phyloP scores from a whole-genome alignment of 2,888 invertebrate genomes.

The Nephrotoma flavescens region DNA sequence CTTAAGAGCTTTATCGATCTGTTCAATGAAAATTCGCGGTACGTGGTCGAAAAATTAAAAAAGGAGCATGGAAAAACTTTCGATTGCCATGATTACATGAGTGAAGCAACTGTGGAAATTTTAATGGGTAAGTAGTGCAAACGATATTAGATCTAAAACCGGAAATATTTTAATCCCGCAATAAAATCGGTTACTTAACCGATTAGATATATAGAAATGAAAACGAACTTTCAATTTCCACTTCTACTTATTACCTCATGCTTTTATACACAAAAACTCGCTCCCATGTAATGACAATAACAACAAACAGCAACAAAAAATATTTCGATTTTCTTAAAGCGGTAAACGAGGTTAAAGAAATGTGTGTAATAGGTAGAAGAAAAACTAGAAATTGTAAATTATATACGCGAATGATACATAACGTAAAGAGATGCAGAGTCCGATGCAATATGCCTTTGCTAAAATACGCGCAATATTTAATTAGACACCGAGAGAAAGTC shows the following conservation, averaged over 20 bases:
- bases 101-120: slow-evolving; percentile 71
- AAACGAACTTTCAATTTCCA: neutral
- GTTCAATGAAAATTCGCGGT: slow-evolving; percentile 67
- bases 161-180: neutral
- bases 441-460: neutral
- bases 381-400: neutral
- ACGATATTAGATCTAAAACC: neutral
- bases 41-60: slow-evolving; percentile 56
- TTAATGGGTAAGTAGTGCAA: slow-evolving; percentile 44
- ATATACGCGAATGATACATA: neutral
- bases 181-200: neutral
- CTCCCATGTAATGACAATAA: neutral
- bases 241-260: neutral
- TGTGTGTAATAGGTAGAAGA: neutral
- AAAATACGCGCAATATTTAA: neutral
- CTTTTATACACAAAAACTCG: neutral
- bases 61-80: slow-evolving; percentile 51
- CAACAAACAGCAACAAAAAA: neutral
- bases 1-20: slow-evolving; percentile 73
- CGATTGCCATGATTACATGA: slow-evolving; percentile 73
- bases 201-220: neutral
- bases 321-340: neutral
- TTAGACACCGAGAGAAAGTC: neutral
- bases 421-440: neutral
- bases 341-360: neutral